Conservation (phyloP, 2,797 vertebrate genomes). For the Sebastes diploproa region DNA sequence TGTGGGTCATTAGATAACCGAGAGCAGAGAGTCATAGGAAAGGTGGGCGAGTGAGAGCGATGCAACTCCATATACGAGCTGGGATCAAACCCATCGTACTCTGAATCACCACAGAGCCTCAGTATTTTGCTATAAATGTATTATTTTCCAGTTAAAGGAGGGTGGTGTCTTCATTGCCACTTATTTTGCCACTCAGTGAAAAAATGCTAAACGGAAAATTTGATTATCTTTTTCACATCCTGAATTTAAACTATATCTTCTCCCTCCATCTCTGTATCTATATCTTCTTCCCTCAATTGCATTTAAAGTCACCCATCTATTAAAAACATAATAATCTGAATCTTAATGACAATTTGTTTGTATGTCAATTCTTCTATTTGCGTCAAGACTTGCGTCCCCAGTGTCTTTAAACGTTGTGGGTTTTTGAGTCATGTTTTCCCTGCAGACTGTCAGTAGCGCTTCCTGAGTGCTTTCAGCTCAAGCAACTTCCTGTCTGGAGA, state of each 20-base stretch:
- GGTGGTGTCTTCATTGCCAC: background rate
- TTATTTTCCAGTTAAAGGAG: background rate
- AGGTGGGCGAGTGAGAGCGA: background rate
- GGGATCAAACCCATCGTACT: background rate
- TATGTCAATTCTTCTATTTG: background rate
- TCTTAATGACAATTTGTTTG: background rate
- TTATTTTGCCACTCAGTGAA: background rate
- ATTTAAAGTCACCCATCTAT: background rate
- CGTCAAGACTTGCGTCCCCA: background rate
- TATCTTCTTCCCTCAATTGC: background rate
- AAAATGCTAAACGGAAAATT: background rate
- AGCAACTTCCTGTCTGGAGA: conserved; percentile 65
- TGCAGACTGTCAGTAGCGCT: conserved; percentile 25
- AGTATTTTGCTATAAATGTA: background rate
- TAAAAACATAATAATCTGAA: background rate
- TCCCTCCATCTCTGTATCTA: background rate
- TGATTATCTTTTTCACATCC: background rate
- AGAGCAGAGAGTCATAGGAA: background rate
- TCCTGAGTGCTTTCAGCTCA: conserved; percentile 57
- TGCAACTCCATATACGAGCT: background rate
- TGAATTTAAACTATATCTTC: background rate
- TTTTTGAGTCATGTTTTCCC: conserved; percentile 11
- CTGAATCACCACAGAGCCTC: background rate
- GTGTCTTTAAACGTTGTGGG: background rate
- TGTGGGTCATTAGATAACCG: conserved; percentile 11